These are phyloP conservation scores for Drosophila ercepeae DNA, from an alignment of 1,140 invertebrate genomes.

Conservation along the genomic window DNA sequence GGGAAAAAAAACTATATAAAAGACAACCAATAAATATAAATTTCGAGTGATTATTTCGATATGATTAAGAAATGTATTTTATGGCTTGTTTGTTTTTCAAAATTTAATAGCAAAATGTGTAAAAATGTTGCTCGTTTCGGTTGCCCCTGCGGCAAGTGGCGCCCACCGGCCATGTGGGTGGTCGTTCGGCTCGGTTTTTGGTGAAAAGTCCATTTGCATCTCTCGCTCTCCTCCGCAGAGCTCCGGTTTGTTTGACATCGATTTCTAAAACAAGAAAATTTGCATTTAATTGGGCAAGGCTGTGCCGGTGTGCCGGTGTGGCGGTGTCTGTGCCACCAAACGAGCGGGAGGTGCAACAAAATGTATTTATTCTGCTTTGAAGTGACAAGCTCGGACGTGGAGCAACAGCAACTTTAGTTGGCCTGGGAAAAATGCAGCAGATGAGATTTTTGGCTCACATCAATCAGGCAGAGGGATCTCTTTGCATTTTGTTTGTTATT, in stretches of 20 bases:
- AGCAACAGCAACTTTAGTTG: conserved; percentile 2
- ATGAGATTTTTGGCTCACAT: conserved; percentile 56
- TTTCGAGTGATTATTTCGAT: background rate
- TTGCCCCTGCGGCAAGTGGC: conserved; percentile 35
- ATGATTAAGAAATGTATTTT: background rate
- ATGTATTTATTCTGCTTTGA: conserved; percentile 70
- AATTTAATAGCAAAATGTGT: background rate
- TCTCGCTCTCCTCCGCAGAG: conserved; percentile 16
- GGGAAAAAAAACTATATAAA: background rate
- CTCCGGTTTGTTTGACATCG: conserved; percentile 34
- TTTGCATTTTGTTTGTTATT: conserved; percentile 55
- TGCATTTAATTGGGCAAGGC: conserved; percentile 75
- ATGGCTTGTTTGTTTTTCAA: background rate
- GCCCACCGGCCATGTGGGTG: conserved; percentile 71
- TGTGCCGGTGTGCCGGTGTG: too few species aligned
- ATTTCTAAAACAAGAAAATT: conserved; percentile 75
- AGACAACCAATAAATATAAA: background rate
- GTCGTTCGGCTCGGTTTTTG: conserved; percentile 47
- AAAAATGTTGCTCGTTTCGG: too few species aligned
- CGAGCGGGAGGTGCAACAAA: conserved; percentile 40
- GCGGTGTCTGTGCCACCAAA: background rate
- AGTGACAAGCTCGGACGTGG: conserved; percentile 47
- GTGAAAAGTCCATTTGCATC: conserved; percentile 49
- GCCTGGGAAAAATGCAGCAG: conserved; percentile 43
- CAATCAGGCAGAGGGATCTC: conserved; percentile 56